These are phyloP conservation scores for Myotis myotis DNA, from an alignment of 2,797 vertebrate genomes.

Conservation along the genomic window DNA sequence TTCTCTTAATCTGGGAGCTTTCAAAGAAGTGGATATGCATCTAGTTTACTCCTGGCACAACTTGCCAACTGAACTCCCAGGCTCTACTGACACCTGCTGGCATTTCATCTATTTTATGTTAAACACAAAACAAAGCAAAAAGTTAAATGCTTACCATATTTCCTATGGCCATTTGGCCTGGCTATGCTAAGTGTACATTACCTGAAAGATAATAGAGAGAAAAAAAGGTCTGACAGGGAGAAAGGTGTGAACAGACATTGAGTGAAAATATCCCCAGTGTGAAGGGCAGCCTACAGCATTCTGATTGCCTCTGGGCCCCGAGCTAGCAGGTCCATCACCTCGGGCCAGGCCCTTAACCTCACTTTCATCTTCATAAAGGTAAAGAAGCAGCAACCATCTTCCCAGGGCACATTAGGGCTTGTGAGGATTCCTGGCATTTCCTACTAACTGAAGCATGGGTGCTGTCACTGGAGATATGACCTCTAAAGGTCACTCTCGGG, in stretches of 20 bases:
- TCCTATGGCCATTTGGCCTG: not conserved
- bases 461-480: not conserved
- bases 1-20: not conserved
- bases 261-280: not conserved
- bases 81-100: slow-evolving; percentile 78
- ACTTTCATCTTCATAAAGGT: not conserved
- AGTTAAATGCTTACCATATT: not conserved
- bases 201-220: not conserved
- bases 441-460: not conserved
- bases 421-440: not conserved
- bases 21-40: not conserved
- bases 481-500: not conserved
- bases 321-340: not conserved
- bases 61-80: not conserved
- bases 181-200: not conserved
- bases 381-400: not conserved
- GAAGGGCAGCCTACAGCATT: not conserved
- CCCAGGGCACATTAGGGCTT: not conserved
- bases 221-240: not conserved
- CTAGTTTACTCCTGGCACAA: not conserved
- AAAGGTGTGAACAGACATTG: not conserved
- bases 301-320: not conserved
- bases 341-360: not conserved
- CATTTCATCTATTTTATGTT: not conserved
- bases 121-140: not conserved